These are phyloP conservation scores for Arizona elegans DNA, from an alignment of 2,113 vertebrate species.

Conservation along the genomic window DNA sequence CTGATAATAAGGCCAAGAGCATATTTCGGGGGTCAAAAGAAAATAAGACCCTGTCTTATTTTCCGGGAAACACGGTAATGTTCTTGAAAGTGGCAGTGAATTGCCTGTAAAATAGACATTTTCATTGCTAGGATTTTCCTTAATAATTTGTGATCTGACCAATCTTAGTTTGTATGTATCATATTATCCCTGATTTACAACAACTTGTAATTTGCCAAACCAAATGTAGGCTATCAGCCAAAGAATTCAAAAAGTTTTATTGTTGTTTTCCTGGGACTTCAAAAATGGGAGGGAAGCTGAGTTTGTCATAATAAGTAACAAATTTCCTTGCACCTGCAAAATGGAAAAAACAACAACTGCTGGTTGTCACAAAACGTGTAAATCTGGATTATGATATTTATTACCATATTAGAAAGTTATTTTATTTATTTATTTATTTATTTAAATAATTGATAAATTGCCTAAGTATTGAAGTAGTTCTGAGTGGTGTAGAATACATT, in stretches of 20 bases:
- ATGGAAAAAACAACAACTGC: neutral
- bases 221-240: neutral
- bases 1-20: no score
- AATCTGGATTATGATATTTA: neutral
- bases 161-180: neutral
- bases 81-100: neutral
- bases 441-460: neutral
- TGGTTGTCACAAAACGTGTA: neutral
- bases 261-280: neutral
- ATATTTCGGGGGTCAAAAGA: no score
- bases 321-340: neutral
- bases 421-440: neutral
- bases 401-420: neutral
- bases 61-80: neutral
- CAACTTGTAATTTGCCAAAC: neutral
- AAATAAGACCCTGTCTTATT: no score
- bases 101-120: neutral
- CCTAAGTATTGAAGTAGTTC: neutral
- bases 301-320: neutral
- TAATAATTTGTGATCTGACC: neutral
- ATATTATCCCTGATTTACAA: neutral
- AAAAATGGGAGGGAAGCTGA: neutral
- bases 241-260: neutral
- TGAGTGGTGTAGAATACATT: neutral
- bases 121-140: neutral